Conservation (phyloP, 2,113 vertebrate genomes). For the Cariama cristata region DNA sequence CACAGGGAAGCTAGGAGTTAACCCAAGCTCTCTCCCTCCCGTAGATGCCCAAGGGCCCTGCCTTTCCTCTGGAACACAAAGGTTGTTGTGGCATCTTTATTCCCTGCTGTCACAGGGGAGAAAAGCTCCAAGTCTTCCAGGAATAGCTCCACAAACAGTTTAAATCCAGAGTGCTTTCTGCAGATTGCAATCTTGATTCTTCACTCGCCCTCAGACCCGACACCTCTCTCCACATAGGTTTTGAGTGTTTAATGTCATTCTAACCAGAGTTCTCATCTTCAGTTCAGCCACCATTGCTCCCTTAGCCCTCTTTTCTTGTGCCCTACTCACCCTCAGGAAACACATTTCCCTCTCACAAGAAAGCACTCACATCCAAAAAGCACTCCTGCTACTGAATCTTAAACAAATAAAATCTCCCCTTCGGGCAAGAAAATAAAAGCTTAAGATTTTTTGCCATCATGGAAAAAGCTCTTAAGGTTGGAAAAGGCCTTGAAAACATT, state of each 20-base stretch:
- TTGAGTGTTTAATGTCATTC: background rate
- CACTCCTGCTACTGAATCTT: background rate
- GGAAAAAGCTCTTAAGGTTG: background rate
- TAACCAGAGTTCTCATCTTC: background rate
- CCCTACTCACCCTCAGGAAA: background rate
- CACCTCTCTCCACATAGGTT: background rate
- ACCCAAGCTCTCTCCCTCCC: background rate
- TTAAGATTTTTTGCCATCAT: background rate
- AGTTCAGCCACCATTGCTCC: background rate
- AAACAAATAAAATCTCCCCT: background rate
- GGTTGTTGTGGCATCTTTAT: constrained; percentile 19
- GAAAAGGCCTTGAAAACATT: background rate
- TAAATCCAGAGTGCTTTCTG: background rate
- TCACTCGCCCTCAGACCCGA: background rate
- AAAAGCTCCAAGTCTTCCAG: background rate
- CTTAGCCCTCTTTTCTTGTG: background rate
- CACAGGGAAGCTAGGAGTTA: background rate
- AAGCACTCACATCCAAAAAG: background rate
- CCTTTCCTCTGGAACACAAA: background rate
- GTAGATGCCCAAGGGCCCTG: background rate
- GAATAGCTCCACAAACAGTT: background rate
- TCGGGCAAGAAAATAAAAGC: background rate
- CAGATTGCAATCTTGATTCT: background rate
- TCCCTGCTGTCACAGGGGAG: background rate
- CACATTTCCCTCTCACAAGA: fast-evolving